phyloP scores from a whole-genome alignment of 2,888 invertebrate species.

The Agrotis segetum region DNA sequence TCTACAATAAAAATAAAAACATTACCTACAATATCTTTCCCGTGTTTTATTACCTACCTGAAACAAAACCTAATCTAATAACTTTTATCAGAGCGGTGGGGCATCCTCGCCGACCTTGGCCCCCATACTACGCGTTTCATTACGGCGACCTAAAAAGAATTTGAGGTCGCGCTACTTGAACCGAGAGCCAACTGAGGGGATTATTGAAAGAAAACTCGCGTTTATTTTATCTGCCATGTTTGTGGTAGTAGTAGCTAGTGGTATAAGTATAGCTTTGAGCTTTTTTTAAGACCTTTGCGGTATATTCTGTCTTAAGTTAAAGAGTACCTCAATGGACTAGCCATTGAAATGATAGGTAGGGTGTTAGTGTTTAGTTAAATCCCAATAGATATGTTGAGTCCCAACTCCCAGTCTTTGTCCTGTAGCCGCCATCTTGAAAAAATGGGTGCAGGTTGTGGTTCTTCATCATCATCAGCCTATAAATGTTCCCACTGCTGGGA shows the following conservation, averaged over 20 bases:
- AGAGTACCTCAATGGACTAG: too few relatives aligned
- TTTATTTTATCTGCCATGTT: conserved; percentile 9
- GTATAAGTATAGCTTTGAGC: background rate
- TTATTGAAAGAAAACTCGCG: conserved; percentile 34
- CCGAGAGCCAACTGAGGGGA: conserved; percentile 21
- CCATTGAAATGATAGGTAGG: too few relatives aligned
- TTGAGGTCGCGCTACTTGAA: conserved; percentile 54
- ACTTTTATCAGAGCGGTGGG: conserved; percentile 6
- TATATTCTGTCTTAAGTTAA: background rate
- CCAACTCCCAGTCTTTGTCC: too few relatives aligned
- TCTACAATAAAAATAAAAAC: conserved; percentile 4
- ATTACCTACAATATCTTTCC: background rate
- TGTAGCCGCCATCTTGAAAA: too few relatives aligned
- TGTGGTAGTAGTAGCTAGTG: too few relatives aligned
- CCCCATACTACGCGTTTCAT: conserved; percentile 48
- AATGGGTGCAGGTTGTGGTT: too few relatives aligned
- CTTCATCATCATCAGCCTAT: too few relatives aligned
- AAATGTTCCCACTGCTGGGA: too few relatives aligned
- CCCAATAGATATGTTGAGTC: too few relatives aligned
- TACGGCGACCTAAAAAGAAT: conserved; percentile 56
- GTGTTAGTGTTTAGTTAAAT: too few relatives aligned
- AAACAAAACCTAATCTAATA: conserved; percentile 21
- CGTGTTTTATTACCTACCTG: conserved; percentile 28
- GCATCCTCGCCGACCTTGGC: conserved; percentile 54
- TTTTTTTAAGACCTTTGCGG: background rate